phyloP scores from a whole-genome alignment of 2,797 vertebrate genomes.

The Paramormyrops hopkinsi region DNA sequence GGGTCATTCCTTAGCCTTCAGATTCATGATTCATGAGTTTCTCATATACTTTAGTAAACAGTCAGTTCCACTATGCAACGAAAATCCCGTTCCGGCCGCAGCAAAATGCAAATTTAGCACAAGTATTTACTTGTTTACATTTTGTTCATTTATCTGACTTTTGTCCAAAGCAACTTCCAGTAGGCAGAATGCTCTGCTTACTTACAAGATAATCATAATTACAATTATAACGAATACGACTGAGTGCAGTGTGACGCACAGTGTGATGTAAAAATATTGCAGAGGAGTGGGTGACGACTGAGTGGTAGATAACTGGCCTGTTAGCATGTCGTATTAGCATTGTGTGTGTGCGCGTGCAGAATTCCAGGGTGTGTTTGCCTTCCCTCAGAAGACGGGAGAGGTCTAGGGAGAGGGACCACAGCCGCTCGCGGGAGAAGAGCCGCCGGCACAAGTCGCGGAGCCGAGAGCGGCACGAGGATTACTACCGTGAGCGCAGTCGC shows the following conservation, averaged over 20 bases:
- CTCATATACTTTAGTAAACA: not conserved
- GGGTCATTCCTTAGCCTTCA: not conserved
- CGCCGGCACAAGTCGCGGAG: conserved; percentile 95
- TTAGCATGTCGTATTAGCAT: not conserved
- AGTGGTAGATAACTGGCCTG: not conserved
- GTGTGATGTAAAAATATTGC: not conserved
- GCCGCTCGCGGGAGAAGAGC: conserved; percentile 94
- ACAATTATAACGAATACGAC: not conserved
- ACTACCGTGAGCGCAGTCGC: conserved; percentile 92
- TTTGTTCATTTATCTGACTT: not conserved
- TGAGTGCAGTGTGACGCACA: not conserved
- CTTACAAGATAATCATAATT: not conserved
- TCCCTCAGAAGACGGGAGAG: conserved; percentile 85
- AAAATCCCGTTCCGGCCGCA: not conserved
- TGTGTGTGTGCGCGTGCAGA: not conserved
- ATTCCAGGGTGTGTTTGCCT: conserved; percentile 43
- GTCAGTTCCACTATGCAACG: not conserved
- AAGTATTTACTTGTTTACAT: not conserved
- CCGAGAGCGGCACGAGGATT: conserved; percentile 93
- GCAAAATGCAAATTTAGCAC: not conserved
- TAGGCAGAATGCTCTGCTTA: not conserved
- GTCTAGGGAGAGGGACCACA: conserved; percentile 96
- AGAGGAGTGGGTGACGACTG: not conserved
- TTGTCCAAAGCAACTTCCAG: not conserved
- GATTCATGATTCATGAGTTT: not conserved